Evolutionary conservation across 2,797 vertebrate genomes (phyloP), one percentile per base, ranked within the genome.

Genomic region (Pangasius larnaudii): DNA sequence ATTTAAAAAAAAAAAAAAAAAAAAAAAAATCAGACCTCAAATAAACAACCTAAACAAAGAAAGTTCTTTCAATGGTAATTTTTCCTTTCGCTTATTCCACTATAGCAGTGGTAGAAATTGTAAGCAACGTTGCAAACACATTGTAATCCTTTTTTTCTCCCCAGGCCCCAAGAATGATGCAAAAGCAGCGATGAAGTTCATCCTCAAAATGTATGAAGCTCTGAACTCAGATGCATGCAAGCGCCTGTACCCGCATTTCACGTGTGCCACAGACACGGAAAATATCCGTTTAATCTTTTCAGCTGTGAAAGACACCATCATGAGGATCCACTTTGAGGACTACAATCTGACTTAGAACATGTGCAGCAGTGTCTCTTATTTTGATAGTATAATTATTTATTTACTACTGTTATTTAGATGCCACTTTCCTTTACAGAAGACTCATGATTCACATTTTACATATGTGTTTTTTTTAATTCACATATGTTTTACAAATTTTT

Each of bases 201-300:
- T 98, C 93, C 90, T 96, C 88, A 92, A 96, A 46, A 96, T 97
- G 92, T 98, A 96, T 56, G 88, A 94, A 91, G 92, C 96, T 27
- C 92, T 94, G 86, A 96, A 97, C 89, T 85, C 89, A 0, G 94
- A 95, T n/a, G 96, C 94, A 56, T 92, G 94, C 13, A 97, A 96
- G 90, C 88, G 90, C 24, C 96, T 98, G 84, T 98, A 97, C 89
- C 93, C 92, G 2, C 96, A 98, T 93, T 97, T 96, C 93, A 98
- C 97, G 16, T 98, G 97, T 33, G 97, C 97, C 59, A 98, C 97
- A 0, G 97, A 98, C 93, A 98, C 97, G 0, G 95, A 97, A 90
- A 98, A 98, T 87, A 98, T 96, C 89, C 87, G 92, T 49, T 93
- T 96, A 0, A 96, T 98, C 89, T 98, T 98, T n/a, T 93, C 90